Conservation (phyloP, 2,113 vertebrate species). For the Cyprichromis sp. region DNA sequence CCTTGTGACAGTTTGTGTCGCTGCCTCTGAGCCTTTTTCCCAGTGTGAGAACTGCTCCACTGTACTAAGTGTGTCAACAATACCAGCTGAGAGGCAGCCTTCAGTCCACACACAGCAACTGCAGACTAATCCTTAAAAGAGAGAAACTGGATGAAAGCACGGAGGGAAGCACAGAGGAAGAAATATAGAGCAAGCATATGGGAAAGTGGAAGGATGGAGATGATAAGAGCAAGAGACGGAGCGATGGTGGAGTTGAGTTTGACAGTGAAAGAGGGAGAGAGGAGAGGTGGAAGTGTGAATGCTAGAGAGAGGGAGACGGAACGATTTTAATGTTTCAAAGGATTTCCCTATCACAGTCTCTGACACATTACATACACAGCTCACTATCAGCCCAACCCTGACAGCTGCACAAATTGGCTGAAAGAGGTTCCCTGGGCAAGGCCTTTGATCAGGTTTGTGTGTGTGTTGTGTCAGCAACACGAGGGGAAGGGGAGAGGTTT, state of each 20-base stretch:
- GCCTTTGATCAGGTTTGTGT: slow-evolving; percentile 60
- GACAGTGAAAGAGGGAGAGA: slow-evolving; percentile 13
- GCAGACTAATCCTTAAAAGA: slow-evolving; percentile 53
- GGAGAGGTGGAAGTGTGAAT: background rate
- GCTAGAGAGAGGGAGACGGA: slow-evolving; percentile 4
- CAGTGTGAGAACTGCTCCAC: slow-evolving; percentile 44
- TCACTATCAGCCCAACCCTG: slow-evolving; percentile 59
- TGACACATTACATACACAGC: slow-evolving; percentile 65
- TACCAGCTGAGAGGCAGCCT: slow-evolving; percentile 60
- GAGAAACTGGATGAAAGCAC: slow-evolving; percentile 2
- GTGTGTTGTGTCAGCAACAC: slow-evolving; percentile 14
- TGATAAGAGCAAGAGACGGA: slow-evolving; percentile 39
- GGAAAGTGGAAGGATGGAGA: slow-evolving; percentile 24
- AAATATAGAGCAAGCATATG: background rate
- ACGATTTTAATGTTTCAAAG: slow-evolving; percentile 68
- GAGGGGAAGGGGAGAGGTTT: background rate
- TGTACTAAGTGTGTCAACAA: slow-evolving; percentile 61
- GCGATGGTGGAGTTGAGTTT: slow-evolving; percentile 5
- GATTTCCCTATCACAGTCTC: slow-evolving; percentile 65
- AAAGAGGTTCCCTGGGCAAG: slow-evolving; percentile 62
- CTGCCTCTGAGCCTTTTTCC: slow-evolving; percentile 39
- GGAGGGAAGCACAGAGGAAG: background rate
- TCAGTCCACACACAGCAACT: slow-evolving; percentile 46
- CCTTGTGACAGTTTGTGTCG: slow-evolving; percentile 56
- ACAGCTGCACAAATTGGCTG: slow-evolving; percentile 72